phyloP scores from a whole-genome alignment of 2,888 invertebrate species.

The Diabrotica balteata region DNA sequence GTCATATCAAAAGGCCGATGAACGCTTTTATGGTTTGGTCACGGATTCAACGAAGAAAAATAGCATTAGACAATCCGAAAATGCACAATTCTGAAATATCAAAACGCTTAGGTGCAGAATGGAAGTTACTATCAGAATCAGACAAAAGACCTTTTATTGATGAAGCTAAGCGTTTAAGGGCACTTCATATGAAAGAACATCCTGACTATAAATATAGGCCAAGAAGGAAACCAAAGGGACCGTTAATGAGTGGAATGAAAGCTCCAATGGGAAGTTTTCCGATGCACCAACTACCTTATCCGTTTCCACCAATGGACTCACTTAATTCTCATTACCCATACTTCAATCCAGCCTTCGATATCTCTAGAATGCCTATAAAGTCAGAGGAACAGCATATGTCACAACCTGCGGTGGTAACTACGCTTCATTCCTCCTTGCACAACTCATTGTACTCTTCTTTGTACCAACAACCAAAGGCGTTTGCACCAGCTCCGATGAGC shows the following conservation, averaged over 20 bases:
- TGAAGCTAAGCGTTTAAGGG: constrained; percentile 88
- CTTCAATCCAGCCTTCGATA: constrained; percentile 75
- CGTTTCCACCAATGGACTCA: constrained; percentile 68
- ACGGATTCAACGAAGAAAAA: constrained; percentile 87
- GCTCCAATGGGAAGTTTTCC: constrained; percentile 62
- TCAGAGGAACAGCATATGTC: constrained; percentile 56
- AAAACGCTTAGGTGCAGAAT: constrained; percentile 90
- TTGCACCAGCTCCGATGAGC: constrained; percentile 64
- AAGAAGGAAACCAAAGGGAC: constrained; percentile 82
- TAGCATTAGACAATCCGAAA: constrained; percentile 93
- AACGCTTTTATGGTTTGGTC: constrained; percentile 99
- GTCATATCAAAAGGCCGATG: constrained; percentile 95
- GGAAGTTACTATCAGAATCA: constrained; percentile 86
- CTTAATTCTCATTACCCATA: constrained; percentile 72
- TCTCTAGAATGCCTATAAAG: constrained; percentile 51
- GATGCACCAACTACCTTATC: constrained; percentile 69
- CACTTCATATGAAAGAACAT: constrained; percentile 89
- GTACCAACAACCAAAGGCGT: constrained; percentile 65
- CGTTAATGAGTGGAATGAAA: constrained; percentile 61
- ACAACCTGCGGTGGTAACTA: constrained; percentile 55
- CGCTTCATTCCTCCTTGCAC: constrained; percentile 67
- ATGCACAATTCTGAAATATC: constrained; percentile 92
- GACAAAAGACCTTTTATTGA: constrained; percentile 95
- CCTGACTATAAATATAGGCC: constrained; percentile 92
- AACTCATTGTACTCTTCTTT: constrained; percentile 75